These are phyloP conservation scores for Agrochola litura DNA, from an alignment of 2,888 invertebrate species.

Conservation along the genomic window DNA sequence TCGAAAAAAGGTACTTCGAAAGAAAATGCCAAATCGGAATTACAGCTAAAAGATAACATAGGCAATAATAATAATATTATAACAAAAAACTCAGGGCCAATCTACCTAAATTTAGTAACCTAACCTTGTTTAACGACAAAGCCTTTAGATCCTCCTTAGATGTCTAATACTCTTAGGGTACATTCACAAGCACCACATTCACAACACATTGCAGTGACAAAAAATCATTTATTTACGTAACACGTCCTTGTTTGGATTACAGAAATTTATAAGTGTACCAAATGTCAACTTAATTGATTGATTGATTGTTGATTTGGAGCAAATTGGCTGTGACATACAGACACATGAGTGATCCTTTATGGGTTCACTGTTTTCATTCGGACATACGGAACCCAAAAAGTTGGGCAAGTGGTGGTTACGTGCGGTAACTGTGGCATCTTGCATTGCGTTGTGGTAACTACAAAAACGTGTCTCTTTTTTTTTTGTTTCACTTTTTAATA, in stretches of 20 bases:
- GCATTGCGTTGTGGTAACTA: neutral
- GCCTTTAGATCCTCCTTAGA: conserved; percentile 30
- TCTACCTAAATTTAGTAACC: conserved; percentile 19
- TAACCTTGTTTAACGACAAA: conserved; percentile 28
- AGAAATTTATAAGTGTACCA: no score
- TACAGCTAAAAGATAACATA: neutral
- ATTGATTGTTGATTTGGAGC: no score
- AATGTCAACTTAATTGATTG: no score
- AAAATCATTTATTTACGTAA: neutral
- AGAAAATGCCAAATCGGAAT: conserved; percentile 27
- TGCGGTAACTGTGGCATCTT: neutral
- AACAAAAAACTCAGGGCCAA: conserved; percentile 5
- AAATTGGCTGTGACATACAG: no score
- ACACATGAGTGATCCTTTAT: no score
- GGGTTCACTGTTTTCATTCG: no score
- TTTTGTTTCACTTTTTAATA: neutral
- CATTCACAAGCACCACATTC: neutral
- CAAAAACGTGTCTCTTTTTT: neutral
- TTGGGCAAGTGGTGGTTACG: neutral
- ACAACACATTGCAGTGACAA: no score
- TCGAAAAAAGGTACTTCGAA: neutral
- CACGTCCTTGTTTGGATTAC: no score
- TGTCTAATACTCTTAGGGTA: conserved; percentile 26
- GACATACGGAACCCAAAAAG: neutral
- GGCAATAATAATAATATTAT: conserved; percentile 4